phyloP scores from a whole-genome alignment of 2,888 invertebrate genomes.

The Lumbricus terrestris region DNA sequence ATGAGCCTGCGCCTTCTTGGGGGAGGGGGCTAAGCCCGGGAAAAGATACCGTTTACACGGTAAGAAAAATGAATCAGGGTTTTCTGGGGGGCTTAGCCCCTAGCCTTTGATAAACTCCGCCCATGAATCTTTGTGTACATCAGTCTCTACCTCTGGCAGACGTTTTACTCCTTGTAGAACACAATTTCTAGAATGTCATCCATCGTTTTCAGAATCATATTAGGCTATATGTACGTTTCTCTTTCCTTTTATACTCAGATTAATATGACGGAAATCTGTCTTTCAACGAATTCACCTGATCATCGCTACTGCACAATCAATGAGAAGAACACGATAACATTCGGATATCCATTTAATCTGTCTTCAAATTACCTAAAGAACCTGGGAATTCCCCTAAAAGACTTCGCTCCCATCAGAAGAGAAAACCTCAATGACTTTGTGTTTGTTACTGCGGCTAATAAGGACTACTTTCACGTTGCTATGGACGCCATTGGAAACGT shows the following conservation, averaged over 20 bases:
- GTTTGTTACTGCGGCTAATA: conserved; percentile 11
- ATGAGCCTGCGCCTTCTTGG: too few relatives aligned
- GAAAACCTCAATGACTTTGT: conserved; percentile 25
- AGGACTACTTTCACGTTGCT: background rate
- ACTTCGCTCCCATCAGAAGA: background rate
- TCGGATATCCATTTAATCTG: background rate
- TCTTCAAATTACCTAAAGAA: background rate
- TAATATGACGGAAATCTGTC: background rate
- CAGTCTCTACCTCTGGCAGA: background rate
- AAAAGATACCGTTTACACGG: too few relatives aligned
- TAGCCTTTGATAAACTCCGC: too few relatives aligned
- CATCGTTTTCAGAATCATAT: background rate
- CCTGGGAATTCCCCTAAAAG: background rate
- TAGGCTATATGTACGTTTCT: background rate
- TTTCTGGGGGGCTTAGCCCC: too few relatives aligned
- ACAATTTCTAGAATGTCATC: background rate
- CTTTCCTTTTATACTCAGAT: background rate
- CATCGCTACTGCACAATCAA: background rate
- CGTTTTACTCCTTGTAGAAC: background rate
- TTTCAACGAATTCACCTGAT: background rate
- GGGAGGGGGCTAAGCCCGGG: too few relatives aligned
- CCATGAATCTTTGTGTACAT: background rate
- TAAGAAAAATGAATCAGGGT: too few relatives aligned
- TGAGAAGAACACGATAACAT: background rate
- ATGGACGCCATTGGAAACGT: conserved; percentile 12